A percentile compares a stretch with the other conserved stretches of the same genome.
phyloP scores from a whole-genome alignment of 2,797 vertebrate genomes.

The Eupleurogrammus muticus region DNA sequence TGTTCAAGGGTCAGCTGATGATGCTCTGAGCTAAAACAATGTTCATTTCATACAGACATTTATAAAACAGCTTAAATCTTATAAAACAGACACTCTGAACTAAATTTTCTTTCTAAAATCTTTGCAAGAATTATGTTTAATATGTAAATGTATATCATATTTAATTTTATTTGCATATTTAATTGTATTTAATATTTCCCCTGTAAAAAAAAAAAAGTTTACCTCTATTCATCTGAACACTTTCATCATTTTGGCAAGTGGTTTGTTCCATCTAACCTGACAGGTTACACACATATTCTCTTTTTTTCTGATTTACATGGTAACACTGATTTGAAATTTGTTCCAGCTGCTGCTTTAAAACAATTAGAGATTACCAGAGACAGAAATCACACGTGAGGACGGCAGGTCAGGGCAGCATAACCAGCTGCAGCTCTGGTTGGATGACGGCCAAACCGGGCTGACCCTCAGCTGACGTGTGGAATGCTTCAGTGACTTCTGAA shows the following conservation, averaged over 20 bases:
- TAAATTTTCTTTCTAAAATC: background rate
- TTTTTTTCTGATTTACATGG: background rate
- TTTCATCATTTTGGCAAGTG: background rate
- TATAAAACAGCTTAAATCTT: constrained; percentile 9
- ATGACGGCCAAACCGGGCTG: constrained; percentile 12
- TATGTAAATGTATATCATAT: background rate
- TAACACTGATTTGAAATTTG: constrained; percentile 16
- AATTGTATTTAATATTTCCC: background rate
- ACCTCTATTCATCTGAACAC: constrained; percentile 19
- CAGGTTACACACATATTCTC: background rate
- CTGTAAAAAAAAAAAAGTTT: background rate
- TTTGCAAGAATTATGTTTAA: background rate
- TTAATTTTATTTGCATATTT: background rate
- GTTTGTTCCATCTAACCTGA: background rate
- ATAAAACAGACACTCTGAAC: background rate
- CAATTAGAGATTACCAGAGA: constrained; percentile 15
- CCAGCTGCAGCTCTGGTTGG: background rate
- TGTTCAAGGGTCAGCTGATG: constrained; percentile 13
- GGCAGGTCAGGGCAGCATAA: constrained; percentile 1
- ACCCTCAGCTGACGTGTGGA: constrained; percentile 15
- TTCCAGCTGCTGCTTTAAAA: constrained; percentile 8
- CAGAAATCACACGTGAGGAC: background rate
- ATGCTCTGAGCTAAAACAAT: background rate
- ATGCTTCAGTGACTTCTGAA: constrained; percentile 23
- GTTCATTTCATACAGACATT: background rate